Evolutionary conservation across 2,888 invertebrate genomes (phyloP).

Genomic region (Cremastobaeus sp.): DNA sequence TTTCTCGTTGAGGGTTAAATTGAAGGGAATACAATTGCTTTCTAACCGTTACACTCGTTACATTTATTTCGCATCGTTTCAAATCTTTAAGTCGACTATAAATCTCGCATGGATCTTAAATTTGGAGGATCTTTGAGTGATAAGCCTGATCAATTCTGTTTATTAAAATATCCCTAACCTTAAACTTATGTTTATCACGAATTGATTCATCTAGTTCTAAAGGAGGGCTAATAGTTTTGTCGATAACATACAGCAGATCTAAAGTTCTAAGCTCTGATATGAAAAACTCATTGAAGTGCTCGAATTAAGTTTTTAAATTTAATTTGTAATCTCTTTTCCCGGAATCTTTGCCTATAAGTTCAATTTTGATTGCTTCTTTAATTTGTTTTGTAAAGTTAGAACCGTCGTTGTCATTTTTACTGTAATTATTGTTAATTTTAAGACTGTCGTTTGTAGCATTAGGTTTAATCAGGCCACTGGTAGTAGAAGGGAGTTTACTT

Average conservation of each 20-base stretch:
- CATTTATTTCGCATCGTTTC: conserved; percentile 8
- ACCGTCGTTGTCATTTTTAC: no score
- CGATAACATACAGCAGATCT: no score
- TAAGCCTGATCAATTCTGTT: conserved; percentile 36
- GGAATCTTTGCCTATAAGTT: no score
- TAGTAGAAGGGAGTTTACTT: no score
- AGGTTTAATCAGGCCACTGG: no score
- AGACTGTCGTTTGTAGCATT: conserved; percentile 3
- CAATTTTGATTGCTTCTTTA: not conserved
- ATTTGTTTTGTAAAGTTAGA: not conserved
- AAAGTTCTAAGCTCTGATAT: conserved; percentile 42
- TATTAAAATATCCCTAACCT: conserved; percentile 37
- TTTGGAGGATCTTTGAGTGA: conserved; percentile 33
- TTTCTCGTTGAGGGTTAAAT: conserved; percentile 1
- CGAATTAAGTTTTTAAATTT: conserved; percentile 41
- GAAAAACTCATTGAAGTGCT: conserved; percentile 52
- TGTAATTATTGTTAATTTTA: not conserved
- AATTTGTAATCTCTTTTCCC: conserved; percentile 49
- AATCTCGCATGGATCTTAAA: conserved; percentile 9
- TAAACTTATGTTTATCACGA: conserved; percentile 10
- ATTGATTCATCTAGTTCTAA: conserved; percentile 2
- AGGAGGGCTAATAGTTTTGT: no score
- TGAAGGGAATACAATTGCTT: conserved; percentile 8
- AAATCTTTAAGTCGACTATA: no score
- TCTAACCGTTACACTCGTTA: not conserved